A percentile compares a stretch with the other conserved stretches of the same genome.
Conservation (phyloP, 2,888 invertebrate genomes). For the Portevinia maculata region DNA sequence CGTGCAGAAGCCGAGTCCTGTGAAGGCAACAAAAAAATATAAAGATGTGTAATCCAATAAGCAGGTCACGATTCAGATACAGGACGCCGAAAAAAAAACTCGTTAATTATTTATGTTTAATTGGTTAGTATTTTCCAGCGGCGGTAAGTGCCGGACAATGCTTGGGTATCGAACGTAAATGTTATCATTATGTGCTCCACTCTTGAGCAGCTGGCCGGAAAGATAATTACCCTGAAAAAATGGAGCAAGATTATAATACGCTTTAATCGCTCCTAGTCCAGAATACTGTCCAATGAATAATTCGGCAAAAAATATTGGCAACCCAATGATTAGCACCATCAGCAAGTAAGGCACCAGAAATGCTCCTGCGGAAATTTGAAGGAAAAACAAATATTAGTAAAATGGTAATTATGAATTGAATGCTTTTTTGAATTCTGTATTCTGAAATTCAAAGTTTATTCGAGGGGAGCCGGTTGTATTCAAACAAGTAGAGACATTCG, state of each 20-base stretch:
- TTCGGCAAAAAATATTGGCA: constrained; percentile 92
- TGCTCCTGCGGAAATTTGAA: constrained; percentile 87
- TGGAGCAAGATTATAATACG: constrained; percentile 86
- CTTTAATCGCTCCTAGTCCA: constrained; percentile 88
- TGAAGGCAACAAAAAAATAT: constrained; percentile 80
- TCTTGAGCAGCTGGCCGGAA: not conserved
- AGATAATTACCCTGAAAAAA: constrained; percentile 77
- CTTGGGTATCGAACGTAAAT: constrained; percentile 8
- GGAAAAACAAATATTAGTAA: constrained; percentile 1
- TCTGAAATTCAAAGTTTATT: too few species aligned
- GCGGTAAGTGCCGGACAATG: constrained; percentile 16
- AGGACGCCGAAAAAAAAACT: constrained; percentile 1
- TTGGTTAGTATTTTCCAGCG: constrained; percentile 14
- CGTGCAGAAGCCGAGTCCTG: constrained; percentile 87
- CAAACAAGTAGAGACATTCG: too few species aligned
- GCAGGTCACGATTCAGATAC: not conserved
- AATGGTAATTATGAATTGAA: not conserved
- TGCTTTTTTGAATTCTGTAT: not conserved
- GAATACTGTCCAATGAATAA: constrained; percentile 91
- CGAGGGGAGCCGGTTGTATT: too few species aligned
- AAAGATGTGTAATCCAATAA: constrained; percentile 17
- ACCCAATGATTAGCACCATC: constrained; percentile 89
- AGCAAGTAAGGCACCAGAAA: constrained; percentile 89
- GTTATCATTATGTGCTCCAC: constrained; percentile 14
- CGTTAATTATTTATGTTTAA: constrained; percentile 19